phyloP scores from a whole-genome alignment of 2,113 vertebrate genomes.

The Rynchops niger region DNA sequence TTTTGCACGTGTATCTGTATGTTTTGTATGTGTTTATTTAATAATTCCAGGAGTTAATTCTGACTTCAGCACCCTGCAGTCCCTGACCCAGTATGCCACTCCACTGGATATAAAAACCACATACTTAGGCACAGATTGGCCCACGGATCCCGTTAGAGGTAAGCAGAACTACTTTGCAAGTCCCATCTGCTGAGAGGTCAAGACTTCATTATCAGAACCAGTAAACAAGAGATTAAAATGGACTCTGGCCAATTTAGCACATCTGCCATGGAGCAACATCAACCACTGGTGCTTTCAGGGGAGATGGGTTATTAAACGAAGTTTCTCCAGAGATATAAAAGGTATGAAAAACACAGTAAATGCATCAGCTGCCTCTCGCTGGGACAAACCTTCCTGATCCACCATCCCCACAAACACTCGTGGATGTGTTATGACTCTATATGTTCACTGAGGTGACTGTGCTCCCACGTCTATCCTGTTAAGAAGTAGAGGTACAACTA shows the following conservation, averaged over 20 bases:
- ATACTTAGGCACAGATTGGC: neutral
- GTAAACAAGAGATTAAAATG: constrained; percentile 46
- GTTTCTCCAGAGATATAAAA: neutral
- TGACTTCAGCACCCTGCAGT: neutral
- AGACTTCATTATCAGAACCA: constrained; percentile 11
- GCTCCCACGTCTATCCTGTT: neutral
- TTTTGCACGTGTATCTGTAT: neutral
- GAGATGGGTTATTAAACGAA: neutral
- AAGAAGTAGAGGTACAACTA: neutral
- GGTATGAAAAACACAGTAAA: neutral
- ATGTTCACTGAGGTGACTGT: neutral
- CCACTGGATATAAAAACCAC: neutral
- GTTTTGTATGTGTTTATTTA: neutral
- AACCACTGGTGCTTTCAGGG: neutral
- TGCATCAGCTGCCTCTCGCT: neutral
- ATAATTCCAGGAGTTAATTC: neutral
- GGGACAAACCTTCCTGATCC: neutral
- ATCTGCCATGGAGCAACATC: constrained; percentile 2
- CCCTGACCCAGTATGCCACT: neutral
- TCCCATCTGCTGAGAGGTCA: constrained; percentile 36
- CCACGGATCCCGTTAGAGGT: neutral
- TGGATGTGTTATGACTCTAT: neutral
- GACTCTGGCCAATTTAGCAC: constrained; percentile 8
- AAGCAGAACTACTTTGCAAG: neutral
- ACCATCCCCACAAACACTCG: neutral